Conservation (phyloP, 1,140 invertebrate genomes). For the Caerostris darwini region DNA sequence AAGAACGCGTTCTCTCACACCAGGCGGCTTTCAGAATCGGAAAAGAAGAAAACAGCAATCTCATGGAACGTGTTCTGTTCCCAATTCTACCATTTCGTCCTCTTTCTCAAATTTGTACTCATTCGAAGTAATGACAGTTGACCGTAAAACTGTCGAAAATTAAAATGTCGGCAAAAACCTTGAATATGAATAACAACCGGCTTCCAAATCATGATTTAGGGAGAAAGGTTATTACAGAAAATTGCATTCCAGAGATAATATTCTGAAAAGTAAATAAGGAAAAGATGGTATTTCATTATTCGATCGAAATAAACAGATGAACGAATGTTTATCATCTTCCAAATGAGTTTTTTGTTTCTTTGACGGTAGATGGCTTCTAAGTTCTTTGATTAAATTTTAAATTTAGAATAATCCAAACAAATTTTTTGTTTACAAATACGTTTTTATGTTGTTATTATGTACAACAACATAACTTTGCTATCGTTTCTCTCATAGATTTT, state of each 20-base stretch:
- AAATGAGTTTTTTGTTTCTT: too few relatives aligned
- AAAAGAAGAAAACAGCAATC: background rate
- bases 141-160: constrained; percentile 5
- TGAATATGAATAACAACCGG: constrained; percentile 22
- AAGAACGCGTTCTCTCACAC: background rate
- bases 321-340: too few relatives aligned
- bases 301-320: too few relatives aligned
- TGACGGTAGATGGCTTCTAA: too few relatives aligned
- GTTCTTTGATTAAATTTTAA: too few relatives aligned
- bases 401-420: too few relatives aligned
- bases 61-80: background rate
- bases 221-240: background rate
- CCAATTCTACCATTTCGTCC: background rate
- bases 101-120: constrained; percentile 27
- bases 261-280: too few relatives aligned
- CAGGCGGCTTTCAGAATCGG: background rate
- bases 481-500: too few relatives aligned
- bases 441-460: too few relatives aligned
- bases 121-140: constrained; percentile 47
- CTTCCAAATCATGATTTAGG: background rate
- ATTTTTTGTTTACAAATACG: too few relatives aligned
- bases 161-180: constrained; percentile 1
- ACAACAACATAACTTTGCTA: too few relatives aligned
- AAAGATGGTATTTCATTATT: too few relatives aligned
- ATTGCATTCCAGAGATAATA: background rate